A percentile compares a stretch with the other conserved stretches of the same genome.
These are phyloP conservation scores for Oryzias sinensis DNA, from an alignment of 2,797 vertebrate genomes.

Conservation along the genomic window DNA sequence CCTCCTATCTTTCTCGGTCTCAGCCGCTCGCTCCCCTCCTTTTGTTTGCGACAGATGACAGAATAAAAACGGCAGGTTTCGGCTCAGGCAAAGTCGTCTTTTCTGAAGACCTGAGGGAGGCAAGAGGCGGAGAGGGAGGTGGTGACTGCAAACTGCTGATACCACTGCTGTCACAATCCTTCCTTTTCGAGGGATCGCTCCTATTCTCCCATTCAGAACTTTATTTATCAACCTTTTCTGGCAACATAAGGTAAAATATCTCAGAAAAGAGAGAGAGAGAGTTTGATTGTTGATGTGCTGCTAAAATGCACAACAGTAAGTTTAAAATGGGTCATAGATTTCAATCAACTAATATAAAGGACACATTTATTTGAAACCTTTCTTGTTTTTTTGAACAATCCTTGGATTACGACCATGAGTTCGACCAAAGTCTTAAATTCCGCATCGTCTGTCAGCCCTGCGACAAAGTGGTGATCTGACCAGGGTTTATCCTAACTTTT, in stretches of 20 bases:
- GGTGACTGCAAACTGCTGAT: conserved; percentile 43
- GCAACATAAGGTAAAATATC: conserved; percentile 7
- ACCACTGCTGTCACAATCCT: conserved; percentile 41
- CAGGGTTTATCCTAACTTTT: too few relatives aligned
- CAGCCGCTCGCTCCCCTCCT: conserved; percentile 21
- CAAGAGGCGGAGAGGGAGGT: conserved; percentile 6
- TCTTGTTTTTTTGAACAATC: too few relatives aligned
- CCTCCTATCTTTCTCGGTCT: conserved; percentile 4
- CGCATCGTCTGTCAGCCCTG: too few relatives aligned
- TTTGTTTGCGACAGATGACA: conserved; percentile 37
- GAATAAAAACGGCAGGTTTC: conserved; percentile 34
- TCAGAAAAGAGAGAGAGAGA: conserved; percentile 1
- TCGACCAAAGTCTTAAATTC: too few relatives aligned
- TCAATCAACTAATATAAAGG: too few relatives aligned
- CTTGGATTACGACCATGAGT: too few relatives aligned
- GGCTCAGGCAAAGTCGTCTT: conserved; percentile 31
- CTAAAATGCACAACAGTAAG: not conserved
- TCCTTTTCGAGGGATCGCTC: not conserved
- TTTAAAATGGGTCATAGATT: too few relatives aligned
- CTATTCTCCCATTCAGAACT: conserved; percentile 20
- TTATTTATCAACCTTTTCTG: conserved; percentile 18
- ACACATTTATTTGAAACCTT: too few relatives aligned
- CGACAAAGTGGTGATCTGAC: too few relatives aligned
- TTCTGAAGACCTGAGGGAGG: conserved; percentile 39
- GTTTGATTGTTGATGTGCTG: conserved; percentile 8